Conservation (phyloP, 2,888 invertebrate genomes). For the Altica lythri region DNA sequence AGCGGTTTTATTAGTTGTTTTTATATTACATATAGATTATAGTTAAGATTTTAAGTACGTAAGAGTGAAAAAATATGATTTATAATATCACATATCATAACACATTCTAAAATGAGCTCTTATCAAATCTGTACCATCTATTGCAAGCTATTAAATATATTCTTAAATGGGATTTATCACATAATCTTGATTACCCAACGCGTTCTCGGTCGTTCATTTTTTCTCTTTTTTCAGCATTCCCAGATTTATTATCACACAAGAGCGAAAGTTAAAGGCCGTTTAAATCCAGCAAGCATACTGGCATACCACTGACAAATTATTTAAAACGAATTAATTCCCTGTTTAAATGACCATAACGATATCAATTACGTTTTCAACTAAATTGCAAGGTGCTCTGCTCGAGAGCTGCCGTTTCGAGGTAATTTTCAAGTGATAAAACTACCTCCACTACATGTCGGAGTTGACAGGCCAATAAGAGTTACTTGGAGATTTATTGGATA, state of each 20-base stretch:
- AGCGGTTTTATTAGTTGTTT: too few relatives aligned
- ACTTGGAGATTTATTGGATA: conserved; percentile 21
- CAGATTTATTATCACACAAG: not conserved
- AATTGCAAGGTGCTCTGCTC: conserved; percentile 22
- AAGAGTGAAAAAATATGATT: too few relatives aligned
- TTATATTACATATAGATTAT: too few relatives aligned
- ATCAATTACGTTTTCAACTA: conserved; percentile 32
- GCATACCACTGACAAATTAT: conserved; percentile 28
- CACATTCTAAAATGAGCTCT: too few relatives aligned
- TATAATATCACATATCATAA: too few relatives aligned
- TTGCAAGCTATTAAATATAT: too few relatives aligned
- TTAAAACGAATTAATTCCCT: conserved; percentile 30
- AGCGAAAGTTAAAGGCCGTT: not conserved
- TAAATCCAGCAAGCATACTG: not conserved
- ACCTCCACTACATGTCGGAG: conserved; percentile 26
- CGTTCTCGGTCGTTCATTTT: not conserved
- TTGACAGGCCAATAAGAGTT: conserved; percentile 33
- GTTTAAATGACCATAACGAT: conserved; percentile 36
- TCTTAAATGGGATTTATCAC: too few relatives aligned
- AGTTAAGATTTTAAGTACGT: too few relatives aligned
- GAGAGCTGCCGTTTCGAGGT: conserved; percentile 63
- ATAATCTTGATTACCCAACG: not conserved
- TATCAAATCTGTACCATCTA: too few relatives aligned
- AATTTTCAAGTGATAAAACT: conserved; percentile 46
- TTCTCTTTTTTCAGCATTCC: too few relatives aligned